Evolutionary conservation across 2,797 vertebrate genomes (phyloP), one percentile per base, ranked within the genome.

Genomic region (Siniperca undulata): DNA sequence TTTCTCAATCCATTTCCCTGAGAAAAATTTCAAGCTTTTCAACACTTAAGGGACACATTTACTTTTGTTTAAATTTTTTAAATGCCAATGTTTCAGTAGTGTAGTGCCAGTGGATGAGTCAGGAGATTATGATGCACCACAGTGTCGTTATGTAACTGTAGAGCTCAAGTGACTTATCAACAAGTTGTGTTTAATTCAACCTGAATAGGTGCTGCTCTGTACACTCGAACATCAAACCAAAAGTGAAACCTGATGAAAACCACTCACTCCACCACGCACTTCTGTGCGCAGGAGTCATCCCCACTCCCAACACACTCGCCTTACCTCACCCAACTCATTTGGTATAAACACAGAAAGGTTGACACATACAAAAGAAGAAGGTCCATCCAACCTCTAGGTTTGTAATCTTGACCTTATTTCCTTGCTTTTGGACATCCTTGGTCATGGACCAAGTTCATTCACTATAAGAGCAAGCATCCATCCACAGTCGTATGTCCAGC

Each of bases 181-280:
- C 53, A 78, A 78, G 61, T 70, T 80, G 42, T 68, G n/a, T 77
- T 81, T 70, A 59, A 81, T 78, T 44, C 30, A 76, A 83, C 65
- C 60, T 48, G 38, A 76, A 62, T 42, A 75, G 13, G 27, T 16
- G 22, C 46, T 52, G 7, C 46, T 64, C 55, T 4, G 0, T 46
- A 52, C 60, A 64, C 9, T 64, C 46, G 22, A 19, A 67, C 48
- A 59, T 74, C 24, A 68, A 73, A 85, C 27, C 17, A 30, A 78
- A 83, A 79, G 58, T 58, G 56, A 70, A 84, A 72, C 44, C 13
- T 38, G n/a, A 69, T 13, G 38, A 82, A 85, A 85, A 80, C 34
- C 22, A 50, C 56, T 56, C 7, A 50, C 27, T 80, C 6, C 10
- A 65, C 42, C 68, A 59, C 55, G 46, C 59, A 17, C 14, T 3